phyloP scores from a whole-genome alignment of 2,113 vertebrate genomes.

The Martes martes region DNA sequence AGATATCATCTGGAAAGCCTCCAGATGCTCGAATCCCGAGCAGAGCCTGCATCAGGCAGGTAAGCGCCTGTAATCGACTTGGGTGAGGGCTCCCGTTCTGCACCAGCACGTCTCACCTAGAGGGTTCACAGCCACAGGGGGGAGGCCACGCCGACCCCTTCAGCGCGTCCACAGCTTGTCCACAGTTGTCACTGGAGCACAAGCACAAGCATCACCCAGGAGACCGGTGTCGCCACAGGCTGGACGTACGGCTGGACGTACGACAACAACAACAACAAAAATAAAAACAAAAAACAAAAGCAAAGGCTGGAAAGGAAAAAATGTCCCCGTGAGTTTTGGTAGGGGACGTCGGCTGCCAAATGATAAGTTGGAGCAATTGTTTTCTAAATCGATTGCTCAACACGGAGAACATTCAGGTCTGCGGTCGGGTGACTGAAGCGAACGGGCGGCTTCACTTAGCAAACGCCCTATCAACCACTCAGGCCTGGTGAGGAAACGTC shows the following conservation, averaged over 20 bases:
- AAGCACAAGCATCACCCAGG: background rate
- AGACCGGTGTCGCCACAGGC: too few relatives aligned
- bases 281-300: background rate
- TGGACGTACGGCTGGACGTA: too few relatives aligned
- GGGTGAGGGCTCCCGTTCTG: background rate
- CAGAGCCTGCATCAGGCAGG: background rate
- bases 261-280: background rate
- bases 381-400: background rate
- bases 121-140: background rate
- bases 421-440: background rate
- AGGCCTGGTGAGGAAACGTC: background rate
- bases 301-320: background rate
- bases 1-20: background rate
- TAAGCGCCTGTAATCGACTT: background rate
- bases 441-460: background rate
- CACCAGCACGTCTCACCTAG: background rate
- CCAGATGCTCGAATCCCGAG: background rate
- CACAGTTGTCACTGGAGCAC: too few relatives aligned
- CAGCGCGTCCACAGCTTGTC: rapidly evolving
- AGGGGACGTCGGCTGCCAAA: background rate
- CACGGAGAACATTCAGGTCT: background rate
- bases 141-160: background rate
- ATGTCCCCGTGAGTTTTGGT: background rate
- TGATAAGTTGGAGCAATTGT: background rate
- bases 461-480: background rate